Conservation (phyloP, 2,888 invertebrate species). For the Eulithis testata region DNA sequence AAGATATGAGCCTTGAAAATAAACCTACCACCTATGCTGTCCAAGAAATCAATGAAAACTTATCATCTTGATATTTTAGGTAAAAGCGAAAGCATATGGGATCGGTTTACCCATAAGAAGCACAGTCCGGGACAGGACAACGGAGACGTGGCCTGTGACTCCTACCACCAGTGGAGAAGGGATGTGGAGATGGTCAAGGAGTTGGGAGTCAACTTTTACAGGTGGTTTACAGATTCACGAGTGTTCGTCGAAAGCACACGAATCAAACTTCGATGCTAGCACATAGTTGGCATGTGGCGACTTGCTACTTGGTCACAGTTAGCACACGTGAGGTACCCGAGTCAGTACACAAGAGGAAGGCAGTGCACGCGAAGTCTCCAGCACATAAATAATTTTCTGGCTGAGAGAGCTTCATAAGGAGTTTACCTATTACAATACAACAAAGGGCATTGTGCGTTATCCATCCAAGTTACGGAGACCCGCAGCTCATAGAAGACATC, state of each 20-base stretch:
- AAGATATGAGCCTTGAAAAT: too few relatives aligned
- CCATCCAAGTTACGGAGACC: conserved; percentile 16
- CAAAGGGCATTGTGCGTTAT: conserved; percentile 28
- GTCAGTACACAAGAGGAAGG: background rate
- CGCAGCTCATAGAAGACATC: conserved; percentile 7
- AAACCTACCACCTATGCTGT: too few relatives aligned
- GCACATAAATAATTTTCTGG: conserved; percentile 26
- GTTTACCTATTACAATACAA: conserved; percentile 32
- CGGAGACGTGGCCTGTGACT: conserved; percentile 77
- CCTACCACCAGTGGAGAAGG: conserved; percentile 78
- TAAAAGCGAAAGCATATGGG: conserved; percentile 87
- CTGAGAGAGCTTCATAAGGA: conserved; percentile 24
- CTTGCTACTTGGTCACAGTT: too few relatives aligned
- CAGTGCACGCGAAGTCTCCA: conserved; percentile 18
- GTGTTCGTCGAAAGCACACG: too few relatives aligned
- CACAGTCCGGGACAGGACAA: conserved; percentile 48
- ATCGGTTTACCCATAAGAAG: conserved; percentile 24
- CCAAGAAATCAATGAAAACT: too few relatives aligned
- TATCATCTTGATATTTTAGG: conserved; percentile 75
- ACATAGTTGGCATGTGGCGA: too few relatives aligned
- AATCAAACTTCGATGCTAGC: too few relatives aligned
- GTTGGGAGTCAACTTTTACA: conserved; percentile 71
- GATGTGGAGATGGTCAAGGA: conserved; percentile 62
- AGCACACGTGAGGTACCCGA: too few relatives aligned
- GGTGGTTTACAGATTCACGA: conserved; percentile 39